Conservation (phyloP, 2,888 invertebrate species). For the Brachycybe producta region DNA sequence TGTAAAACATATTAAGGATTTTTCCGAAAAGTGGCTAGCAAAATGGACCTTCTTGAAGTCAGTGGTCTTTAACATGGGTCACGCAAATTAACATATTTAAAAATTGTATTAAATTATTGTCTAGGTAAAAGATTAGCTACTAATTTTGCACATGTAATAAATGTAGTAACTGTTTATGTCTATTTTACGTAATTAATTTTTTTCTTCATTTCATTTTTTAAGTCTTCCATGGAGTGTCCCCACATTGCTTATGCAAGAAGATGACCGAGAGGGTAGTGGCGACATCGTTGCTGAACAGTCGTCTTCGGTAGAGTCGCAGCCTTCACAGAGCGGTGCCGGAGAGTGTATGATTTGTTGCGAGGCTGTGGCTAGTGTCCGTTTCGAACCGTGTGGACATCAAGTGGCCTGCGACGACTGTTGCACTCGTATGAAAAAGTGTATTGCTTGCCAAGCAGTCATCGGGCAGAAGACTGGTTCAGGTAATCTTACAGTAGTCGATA, state of each 20-base stretch:
- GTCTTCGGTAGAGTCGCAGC: neutral
- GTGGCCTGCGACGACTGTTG: constrained; percentile 63
- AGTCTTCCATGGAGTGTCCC: neutral
- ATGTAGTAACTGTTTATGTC: too few relatives aligned
- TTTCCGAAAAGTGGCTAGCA: too few relatives aligned
- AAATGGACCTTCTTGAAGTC: too few relatives aligned
- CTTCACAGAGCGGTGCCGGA: neutral
- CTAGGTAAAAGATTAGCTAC: too few relatives aligned
- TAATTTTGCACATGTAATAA: too few relatives aligned
- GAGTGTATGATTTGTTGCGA: constrained; percentile 58
- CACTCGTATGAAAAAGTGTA: constrained; percentile 60
- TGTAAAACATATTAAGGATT: too few relatives aligned
- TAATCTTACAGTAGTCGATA: constrained; percentile 20
- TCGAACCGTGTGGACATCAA: constrained; percentile 61
- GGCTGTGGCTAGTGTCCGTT: constrained; percentile 44
- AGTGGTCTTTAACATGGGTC: too few relatives aligned
- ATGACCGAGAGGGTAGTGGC: neutral
- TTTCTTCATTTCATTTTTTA: too few relatives aligned
- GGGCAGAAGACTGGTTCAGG: constrained; percentile 31
- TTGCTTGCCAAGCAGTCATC: constrained; percentile 50
- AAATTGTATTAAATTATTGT: too few relatives aligned
- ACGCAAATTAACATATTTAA: too few relatives aligned
- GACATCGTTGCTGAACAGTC: neutral
- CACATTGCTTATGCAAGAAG: neutral
- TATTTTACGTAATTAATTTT: too few relatives aligned